Base-by-base conservation (phyloP, 2,113 vertebrate genomes). In the Gracilinanus agilis region DNA sequence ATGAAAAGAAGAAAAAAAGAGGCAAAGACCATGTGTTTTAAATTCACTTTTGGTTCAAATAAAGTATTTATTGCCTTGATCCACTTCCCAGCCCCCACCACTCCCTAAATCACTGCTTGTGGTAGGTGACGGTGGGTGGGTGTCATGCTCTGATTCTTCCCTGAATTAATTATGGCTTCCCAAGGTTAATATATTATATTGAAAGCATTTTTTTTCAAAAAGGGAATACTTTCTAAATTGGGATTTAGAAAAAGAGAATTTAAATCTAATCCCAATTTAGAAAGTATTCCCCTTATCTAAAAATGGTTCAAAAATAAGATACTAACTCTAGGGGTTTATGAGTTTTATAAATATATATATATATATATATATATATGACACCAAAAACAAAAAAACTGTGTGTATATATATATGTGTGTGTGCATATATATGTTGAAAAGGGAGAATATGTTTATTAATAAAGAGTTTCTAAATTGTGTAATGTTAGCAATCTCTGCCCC, bases 1-100 rank as follows among this genome's bases (percentile, higher is more conserved):
- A 56, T 9, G 53, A 93, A 89, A 90, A 49, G 9, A 54, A 97
- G 83, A 83, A 21, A 58, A 90, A 58, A 55, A 93, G 96, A 95
- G 93, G 88, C 55, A 92, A 96, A 94, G 54, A 75, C 9, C 9
- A 49, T 21, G 24, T 89, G 12, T 91, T 94, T 83, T 56, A 93
- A 94, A 75, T 53, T 54, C 89, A 95, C 55, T 75, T 53, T 56
- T 88, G 44, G 54, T 95, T 89, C 75, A 55, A 61, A 75, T 16
- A 93, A 54, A 56, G 40, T 93, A 94, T 93, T 61, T 1, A 90
- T 55, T 83, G 67, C n/a, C 67, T 40, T 83, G n/a, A 83, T 40
- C n/a, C n/a, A 83, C n/a, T 24, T 7, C 12, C n/a, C 67, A 83
- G 67, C 2, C n/a, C 67, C 0, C 12, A 34, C 58, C 27, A 49